phyloP scores from a whole-genome alignment of 2,888 invertebrate genomes.

The Melinaea marsaeus region DNA sequence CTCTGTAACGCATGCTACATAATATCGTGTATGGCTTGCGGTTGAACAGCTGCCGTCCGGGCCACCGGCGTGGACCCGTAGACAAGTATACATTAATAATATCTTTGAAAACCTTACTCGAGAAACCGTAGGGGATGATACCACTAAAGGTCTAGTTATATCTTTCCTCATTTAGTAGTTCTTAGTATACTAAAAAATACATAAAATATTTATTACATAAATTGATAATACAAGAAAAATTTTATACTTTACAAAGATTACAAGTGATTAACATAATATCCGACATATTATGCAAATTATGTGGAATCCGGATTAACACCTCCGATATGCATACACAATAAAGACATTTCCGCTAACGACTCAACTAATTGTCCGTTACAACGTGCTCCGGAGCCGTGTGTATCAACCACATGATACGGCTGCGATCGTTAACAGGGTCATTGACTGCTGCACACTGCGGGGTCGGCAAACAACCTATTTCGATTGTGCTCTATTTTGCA shows the following conservation, averaged over 20 bases:
- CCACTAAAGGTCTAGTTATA: background rate
- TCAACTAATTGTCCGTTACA: background rate
- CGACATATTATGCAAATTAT: no score
- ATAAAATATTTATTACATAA: background rate
- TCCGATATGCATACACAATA: background rate
- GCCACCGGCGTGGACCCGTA: background rate
- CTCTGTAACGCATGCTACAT: background rate
- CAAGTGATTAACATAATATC: no score
- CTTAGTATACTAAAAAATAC: background rate
- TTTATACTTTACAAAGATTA: no score
- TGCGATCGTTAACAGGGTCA: slow-evolving; percentile 51
- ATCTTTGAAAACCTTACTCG: background rate
- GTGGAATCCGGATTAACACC: no score
- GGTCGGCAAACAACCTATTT: slow-evolving; percentile 44
- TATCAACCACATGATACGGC: slow-evolving; percentile 37
- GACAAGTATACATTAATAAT: background rate
- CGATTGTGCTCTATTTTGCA: slow-evolving; percentile 45
- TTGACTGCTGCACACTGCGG: slow-evolving; percentile 46
- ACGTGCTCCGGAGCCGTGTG: slow-evolving; percentile 16
- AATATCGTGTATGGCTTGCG: slow-evolving; percentile 4
- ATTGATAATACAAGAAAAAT: no score
- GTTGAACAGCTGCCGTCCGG: slow-evolving; percentile 4
- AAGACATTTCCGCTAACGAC: slow-evolving; percentile 5
- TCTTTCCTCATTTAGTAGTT: background rate
- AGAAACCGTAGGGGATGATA: background rate